Percentiles rank a stretch among this genome's conserved stretches.
phyloP scores from a whole-genome alignment of 1,140 invertebrate genomes.

The Anastrepha obliqua region DNA sequence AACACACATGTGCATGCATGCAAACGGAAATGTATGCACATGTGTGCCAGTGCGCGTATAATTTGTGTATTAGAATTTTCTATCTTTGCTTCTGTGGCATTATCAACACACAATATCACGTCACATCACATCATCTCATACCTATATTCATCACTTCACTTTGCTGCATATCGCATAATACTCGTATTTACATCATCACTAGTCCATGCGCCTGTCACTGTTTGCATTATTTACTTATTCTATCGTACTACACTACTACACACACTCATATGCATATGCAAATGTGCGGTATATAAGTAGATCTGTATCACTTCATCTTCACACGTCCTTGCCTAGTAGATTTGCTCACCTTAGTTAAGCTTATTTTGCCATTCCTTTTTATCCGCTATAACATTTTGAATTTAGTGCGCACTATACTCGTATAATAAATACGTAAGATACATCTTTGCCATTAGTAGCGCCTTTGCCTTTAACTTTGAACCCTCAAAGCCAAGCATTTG shows the following conservation, averaged over 20 bases:
- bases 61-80: slow-evolving; percentile 16
- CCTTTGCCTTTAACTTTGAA: slow-evolving; percentile 36
- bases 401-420: neutral
- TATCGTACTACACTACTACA: neutral
- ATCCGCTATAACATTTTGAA: neutral
- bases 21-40: neutral
- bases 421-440: neutral
- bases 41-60: neutral
- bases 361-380: neutral
- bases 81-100: slow-evolving; percentile 39
- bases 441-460: neutral
- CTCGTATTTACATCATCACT: slow-evolving; percentile 22
- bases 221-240: neutral
- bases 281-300: neutral
- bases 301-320: neutral
- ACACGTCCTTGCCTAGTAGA: neutral
- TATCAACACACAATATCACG: slow-evolving; percentile 22
- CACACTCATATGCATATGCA: neutral
- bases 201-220: neutral
- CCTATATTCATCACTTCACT: slow-evolving; percentile 39
- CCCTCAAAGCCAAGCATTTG: neutral
- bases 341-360: neutral
- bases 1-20: neutral
- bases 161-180: slow-evolving; percentile 2
- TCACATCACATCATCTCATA: neutral